Base-by-base conservation (phyloP, 2,888 invertebrate genomes). In the Epicampocera succincta region DNA sequence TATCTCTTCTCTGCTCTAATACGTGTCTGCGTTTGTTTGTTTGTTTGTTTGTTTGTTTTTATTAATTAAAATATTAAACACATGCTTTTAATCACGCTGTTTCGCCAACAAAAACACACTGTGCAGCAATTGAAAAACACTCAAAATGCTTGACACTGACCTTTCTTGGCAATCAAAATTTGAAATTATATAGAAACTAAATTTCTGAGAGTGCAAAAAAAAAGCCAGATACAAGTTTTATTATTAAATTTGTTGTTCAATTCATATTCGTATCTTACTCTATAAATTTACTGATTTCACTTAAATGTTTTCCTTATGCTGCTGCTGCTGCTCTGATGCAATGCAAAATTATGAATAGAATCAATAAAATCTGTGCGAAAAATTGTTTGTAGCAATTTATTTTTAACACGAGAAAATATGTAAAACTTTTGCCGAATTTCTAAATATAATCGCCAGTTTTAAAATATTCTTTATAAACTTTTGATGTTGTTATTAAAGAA, bases 41-140 rank as follows among this genome's bases (percentile, higher is more conserved):
- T 38, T 40, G 42, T 8, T n/a, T 44, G 25, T 54, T 2, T 48
- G 38, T 52, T 21, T 50, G 12, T 54, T 48, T 65, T 58, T 56
- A 17, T 72, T 76, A 76, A 76, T 81, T 73, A 81, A 81, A 81
- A 73, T 81, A 66, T 76, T 56, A 68, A 75, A 68, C 80, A 81
- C 54, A 66, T 81, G 80, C 68, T 76, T 73, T 81, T 72, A 76
- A 81, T 81, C 80, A 81, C 46, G 42, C 17, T 56, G 44, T 42
- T 52, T 42, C 8, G 19, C 33, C 58, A 21, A 44, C n/a, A 6
- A 29, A 52, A 29, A 52, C 40, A 68, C 33, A 25, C 15, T 50
- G 17, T 19, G 38, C 38, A 5, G 40, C 48, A 58, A 42, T 56
- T 50, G 56, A 56, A 72, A 65, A 65, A 54, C 58, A 72, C 65